These are phyloP conservation scores for Xylota segnis DNA, from an alignment of 2,888 invertebrate genomes.

Conservation along the genomic window DNA sequence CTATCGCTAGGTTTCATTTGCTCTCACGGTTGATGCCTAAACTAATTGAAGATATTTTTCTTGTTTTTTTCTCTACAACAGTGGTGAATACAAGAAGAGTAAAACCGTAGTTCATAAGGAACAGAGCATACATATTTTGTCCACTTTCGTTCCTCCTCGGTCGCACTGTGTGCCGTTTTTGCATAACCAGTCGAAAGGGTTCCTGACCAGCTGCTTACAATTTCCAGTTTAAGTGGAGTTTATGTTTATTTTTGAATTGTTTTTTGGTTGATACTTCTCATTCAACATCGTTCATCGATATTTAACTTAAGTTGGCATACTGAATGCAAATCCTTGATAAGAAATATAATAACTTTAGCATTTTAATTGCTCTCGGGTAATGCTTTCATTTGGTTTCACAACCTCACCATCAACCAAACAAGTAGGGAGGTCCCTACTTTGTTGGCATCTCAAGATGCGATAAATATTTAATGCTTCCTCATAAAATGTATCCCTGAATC, in stretches of 20 bases:
- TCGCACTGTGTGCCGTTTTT: neutral
- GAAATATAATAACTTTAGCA: slow-evolving; percentile 2
- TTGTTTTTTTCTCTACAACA: too few species aligned
- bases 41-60: too few species aligned
- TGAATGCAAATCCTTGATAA: neutral
- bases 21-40: too few species aligned
- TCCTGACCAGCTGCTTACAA: neutral
- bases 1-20: too few species aligned
- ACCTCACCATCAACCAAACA: neutral
- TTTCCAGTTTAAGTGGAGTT: neutral
- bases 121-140: neutral
- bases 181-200: neutral
- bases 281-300: neutral
- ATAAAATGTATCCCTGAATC: slow-evolving; percentile 50
- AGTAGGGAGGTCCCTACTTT: slow-evolving; percentile 20
- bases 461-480: slow-evolving; percentile 60
- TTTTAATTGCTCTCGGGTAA: slow-evolving; percentile 7
- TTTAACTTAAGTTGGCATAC: neutral
- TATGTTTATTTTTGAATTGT: neutral
- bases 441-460: slow-evolving; percentile 25
- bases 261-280: neutral
- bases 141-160: neutral
- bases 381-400: neutral
- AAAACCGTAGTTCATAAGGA: too few species aligned
- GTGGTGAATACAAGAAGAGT: too few species aligned